Conservation (phyloP, 2,888 invertebrate genomes). For the Ormyrus pomaceus region DNA sequence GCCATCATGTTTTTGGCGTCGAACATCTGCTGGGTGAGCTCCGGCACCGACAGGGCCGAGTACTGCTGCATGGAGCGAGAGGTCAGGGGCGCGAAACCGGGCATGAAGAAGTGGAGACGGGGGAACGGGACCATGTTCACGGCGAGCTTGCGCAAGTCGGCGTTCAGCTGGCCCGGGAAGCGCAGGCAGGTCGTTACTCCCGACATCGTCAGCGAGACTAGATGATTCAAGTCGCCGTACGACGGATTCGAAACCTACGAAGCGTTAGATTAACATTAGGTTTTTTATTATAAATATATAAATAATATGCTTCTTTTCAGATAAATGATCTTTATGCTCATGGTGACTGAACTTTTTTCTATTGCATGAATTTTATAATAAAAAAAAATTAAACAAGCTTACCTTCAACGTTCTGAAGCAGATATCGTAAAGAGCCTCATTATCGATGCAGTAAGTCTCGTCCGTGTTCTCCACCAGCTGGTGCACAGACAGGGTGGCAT, state of each 20-base stretch:
- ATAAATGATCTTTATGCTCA: too few species aligned
- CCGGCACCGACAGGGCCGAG: conserved; percentile 86
- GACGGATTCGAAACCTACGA: conserved; percentile 86
- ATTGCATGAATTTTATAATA: not conserved
- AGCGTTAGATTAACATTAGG: not conserved
- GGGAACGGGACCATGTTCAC: conserved; percentile 98
- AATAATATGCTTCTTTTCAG: not conserved
- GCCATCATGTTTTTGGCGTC: conserved; percentile 90
- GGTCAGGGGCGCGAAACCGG: conserved; percentile 88
- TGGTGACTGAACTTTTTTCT: too few species aligned
- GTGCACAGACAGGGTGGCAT: conserved; percentile 92
- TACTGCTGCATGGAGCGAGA: conserved; percentile 85
- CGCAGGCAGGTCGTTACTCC: conserved; percentile 93
- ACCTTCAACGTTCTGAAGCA: conserved; percentile 93
- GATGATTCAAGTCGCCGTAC: conserved; percentile 94
- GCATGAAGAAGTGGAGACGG: conserved; percentile 93
- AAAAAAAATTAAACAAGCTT: not conserved
- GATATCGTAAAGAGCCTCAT: conserved; percentile 95
- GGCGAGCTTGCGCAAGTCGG: conserved; percentile 93
- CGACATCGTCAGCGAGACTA: conserved; percentile 92
- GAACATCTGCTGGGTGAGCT: conserved; percentile 88
- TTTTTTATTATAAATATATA: not conserved
- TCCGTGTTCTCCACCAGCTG: conserved; percentile 95
- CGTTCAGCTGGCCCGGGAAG: conserved; percentile 96
- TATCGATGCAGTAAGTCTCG: conserved; percentile 94